phyloP scores from a whole-genome alignment of 1,140 invertebrate genomes.

The Procambarus clarkii region DNA sequence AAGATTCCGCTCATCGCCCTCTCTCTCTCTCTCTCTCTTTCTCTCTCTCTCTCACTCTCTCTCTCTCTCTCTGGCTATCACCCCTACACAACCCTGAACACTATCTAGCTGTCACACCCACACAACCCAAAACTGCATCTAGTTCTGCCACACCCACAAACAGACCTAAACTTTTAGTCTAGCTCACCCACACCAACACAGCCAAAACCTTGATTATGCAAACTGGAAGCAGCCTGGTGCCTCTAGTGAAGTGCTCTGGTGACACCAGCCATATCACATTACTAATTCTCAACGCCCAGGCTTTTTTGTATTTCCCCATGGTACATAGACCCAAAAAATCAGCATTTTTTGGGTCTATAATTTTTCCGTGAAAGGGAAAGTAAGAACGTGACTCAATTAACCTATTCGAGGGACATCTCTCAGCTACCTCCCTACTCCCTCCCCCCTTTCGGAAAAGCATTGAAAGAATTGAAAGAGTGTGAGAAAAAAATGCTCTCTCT shows the following conservation, averaged over 20 bases:
- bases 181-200: too few relatives aligned
- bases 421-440: too few relatives aligned
- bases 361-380: constrained; percentile 1
- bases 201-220: neutral
- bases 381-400: constrained; percentile 16
- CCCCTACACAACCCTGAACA: too few relatives aligned
- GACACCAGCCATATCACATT: constrained; percentile 18
- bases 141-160: neutral
- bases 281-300: neutral
- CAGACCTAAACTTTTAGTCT: neutral
- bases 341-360: neutral
- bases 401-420: constrained; percentile 28
- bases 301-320: constrained; percentile 14
- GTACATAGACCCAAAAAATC: constrained; percentile 3
- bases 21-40: neutral
- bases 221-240: neutral
- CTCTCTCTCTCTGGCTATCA: neutral
- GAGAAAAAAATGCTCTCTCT: too few relatives aligned
- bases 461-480: too few relatives aligned
- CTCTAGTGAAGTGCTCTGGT: neutral
- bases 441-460: too few relatives aligned
- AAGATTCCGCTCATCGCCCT: neutral
- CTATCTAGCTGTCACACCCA: too few relatives aligned
- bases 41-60: constrained; percentile 6
- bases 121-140: neutral